Evolutionary conservation across 2,888 invertebrate genomes (phyloP).

Genomic region (Cotesia congregata): DNA sequence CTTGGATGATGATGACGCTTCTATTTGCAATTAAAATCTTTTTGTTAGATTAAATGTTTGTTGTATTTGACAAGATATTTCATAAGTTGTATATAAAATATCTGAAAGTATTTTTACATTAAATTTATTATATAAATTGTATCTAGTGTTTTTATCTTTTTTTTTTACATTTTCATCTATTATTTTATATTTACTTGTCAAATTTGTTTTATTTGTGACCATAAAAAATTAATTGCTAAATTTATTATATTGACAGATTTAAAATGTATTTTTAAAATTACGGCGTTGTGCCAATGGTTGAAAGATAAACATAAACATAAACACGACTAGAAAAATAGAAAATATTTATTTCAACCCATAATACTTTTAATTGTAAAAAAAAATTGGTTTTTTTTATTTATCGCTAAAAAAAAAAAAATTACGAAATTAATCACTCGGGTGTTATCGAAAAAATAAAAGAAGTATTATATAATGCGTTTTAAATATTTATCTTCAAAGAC

Average conservation of each 20-base stretch:
- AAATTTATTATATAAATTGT: not conserved
- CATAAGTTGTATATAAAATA: slow-evolving; percentile 28
- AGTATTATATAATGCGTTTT: not conserved
- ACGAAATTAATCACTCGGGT: not conserved
- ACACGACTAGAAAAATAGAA: too few species aligned
- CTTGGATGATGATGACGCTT: slow-evolving; percentile 51
- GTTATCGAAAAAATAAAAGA: not conserved
- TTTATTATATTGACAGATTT: too few species aligned
- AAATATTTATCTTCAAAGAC: not conserved
- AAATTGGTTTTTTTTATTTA: too few species aligned
- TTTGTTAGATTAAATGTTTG: slow-evolving; percentile 34
- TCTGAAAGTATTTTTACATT: slow-evolving; percentile 13
- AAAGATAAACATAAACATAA: too few species aligned
- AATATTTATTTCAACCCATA: too few species aligned
- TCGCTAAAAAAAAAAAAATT: too few species aligned
- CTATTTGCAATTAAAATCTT: slow-evolving; percentile 56
- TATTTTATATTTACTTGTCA: too few species aligned
- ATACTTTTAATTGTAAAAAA: too few species aligned
- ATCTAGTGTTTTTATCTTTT: not conserved
- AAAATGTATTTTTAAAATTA: too few species aligned
- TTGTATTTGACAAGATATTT: not conserved
- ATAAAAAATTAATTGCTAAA: too few species aligned
- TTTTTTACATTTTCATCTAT: not conserved
- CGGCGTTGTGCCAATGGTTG: too few species aligned
- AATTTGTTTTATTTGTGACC: too few species aligned